These are phyloP conservation scores for Akabosia matsudoensis DNA, from an alignment of 1,140 invertebrate species.

Conservation along the genomic window DNA sequence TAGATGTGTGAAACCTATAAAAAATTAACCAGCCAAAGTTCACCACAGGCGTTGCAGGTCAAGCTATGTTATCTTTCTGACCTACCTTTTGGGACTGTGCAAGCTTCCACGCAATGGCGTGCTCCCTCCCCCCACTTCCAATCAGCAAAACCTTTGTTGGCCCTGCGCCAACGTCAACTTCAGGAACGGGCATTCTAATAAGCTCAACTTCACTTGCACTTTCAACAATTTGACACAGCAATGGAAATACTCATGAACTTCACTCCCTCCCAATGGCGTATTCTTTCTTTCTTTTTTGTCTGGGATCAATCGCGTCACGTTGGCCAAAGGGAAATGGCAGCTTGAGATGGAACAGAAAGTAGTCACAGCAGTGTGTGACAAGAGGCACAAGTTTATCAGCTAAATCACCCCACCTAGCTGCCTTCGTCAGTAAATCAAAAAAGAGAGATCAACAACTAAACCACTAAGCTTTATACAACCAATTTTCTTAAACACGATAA, in stretches of 20 bases:
- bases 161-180: not conserved
- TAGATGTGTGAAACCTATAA: slow-evolving; percentile 69
- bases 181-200: not conserved
- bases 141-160: slow-evolving; percentile 70
- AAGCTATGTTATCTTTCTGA: not conserved
- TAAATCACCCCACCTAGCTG: no score
- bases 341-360: no score
- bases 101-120: slow-evolving; percentile 83
- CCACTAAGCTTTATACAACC: no score
- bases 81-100: slow-evolving; percentile 66
- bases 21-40: not conserved
- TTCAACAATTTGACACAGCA: not conserved
- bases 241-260: not conserved
- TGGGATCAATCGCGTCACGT: no score
- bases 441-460: no score
- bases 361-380: no score
- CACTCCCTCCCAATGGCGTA: no score
- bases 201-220: not conserved
- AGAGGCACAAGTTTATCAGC: no score
- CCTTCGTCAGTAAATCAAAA: no score
- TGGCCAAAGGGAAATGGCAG: no score
- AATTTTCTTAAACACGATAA: no score
- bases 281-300: no score
- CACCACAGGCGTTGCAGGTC: not conserved
- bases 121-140: slow-evolving; percentile 91